phyloP scores from a whole-genome alignment of 2,888 invertebrate species.

The Hydraecia micacea region DNA sequence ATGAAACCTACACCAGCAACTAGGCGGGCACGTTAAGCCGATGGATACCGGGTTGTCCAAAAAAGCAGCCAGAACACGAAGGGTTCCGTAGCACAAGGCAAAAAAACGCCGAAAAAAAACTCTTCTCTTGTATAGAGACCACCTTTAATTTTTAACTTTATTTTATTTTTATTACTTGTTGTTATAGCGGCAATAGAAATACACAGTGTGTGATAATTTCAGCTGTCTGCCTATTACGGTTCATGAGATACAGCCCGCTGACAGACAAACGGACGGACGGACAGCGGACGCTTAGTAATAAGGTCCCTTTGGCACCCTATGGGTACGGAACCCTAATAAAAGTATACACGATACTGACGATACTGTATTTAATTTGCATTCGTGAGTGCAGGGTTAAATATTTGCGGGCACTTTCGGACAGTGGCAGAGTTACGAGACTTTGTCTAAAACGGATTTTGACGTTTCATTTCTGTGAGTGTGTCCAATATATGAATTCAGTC shows the following conservation, averaged over 20 bases:
- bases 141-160: too few relatives aligned
- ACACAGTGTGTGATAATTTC: too few relatives aligned
- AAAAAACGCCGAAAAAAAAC: too few relatives aligned
- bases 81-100: too few relatives aligned
- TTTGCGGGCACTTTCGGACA: constrained; percentile 20
- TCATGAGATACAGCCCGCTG: too few relatives aligned
- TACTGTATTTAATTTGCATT: constrained; percentile 55
- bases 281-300: too few relatives aligned
- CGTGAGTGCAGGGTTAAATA: constrained; percentile 40
- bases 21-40: constrained; percentile 29
- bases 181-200: too few relatives aligned
- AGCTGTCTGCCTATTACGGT: too few relatives aligned
- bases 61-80: constrained; percentile 1
- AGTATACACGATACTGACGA: constrained; percentile 32
- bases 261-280: too few relatives aligned
- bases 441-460: constrained; percentile 12
- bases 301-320: too few relatives aligned
- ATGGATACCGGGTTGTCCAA: constrained; percentile 26
- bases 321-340: neutral
- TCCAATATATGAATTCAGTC: constrained; percentile 3
- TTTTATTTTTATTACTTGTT: too few relatives aligned
- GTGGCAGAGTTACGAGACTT: constrained; percentile 5
- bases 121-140: too few relatives aligned
- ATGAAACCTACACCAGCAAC: constrained; percentile 39
- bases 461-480: constrained; percentile 21